Evolutionary conservation across 2,113 vertebrate species (phyloP).

Genomic region (Corythoichthys intestinalis): DNA sequence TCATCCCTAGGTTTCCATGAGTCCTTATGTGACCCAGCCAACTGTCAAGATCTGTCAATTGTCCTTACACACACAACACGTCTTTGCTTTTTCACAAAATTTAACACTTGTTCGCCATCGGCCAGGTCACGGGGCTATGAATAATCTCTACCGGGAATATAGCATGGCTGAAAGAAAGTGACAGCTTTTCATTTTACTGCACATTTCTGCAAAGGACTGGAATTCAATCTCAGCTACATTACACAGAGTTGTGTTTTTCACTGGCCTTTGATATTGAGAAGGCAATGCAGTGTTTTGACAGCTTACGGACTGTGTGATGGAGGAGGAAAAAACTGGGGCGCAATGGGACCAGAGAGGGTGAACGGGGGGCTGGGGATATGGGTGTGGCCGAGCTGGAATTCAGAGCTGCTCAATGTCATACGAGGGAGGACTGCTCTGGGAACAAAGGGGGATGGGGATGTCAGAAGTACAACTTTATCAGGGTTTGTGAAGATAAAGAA

Average conservation of each 20-base stretch:
- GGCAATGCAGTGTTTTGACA: conserved; percentile 57
- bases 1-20: conserved; percentile 10
- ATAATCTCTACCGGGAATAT: not conserved
- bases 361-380: conserved; percentile 7
- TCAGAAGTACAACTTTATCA: conserved; percentile 46
- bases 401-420: conserved; percentile 58
- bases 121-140: not conserved
- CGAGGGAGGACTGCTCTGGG: conserved; percentile 39
- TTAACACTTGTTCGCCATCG: conserved; percentile 1
- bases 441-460: conserved; percentile 33
- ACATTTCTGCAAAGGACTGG: conserved; percentile 14
- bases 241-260: conserved; percentile 17
- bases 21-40: conserved; percentile 2
- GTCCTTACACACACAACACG: conserved; percentile 13
- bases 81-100: conserved; percentile 7
- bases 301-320: conserved; percentile 45
- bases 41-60: conserved; percentile 14
- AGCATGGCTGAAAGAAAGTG: conserved; percentile 9
- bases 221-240: conserved; percentile 30
- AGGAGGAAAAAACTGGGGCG: conserved; percentile 15
- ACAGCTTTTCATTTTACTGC: conserved; percentile 15
- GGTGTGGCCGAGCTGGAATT: conserved; percentile 60
- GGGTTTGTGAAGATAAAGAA: conserved; percentile 45
- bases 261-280: conserved; percentile 51
- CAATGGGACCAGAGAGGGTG: conserved; percentile 20